Evolutionary conservation across 2,113 vertebrate species (phyloP).

Genomic region (Nothobranchius furzeri): DNA sequence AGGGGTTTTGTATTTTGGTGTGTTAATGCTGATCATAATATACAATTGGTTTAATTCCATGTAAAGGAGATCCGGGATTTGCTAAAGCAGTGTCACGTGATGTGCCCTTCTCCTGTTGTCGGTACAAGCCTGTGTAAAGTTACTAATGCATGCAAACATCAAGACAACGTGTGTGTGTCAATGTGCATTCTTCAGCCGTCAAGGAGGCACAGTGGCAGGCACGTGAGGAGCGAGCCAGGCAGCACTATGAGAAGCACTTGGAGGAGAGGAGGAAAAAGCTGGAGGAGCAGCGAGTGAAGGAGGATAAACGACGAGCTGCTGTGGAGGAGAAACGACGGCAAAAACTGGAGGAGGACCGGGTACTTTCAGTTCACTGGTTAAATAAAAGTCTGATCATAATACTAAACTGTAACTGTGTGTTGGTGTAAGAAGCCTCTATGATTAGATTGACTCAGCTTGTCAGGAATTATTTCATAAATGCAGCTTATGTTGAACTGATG

Average conservation of each 20-base stretch:
- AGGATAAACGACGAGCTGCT: constrained; percentile 85
- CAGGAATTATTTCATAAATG: no score
- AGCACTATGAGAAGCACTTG: constrained; percentile 90
- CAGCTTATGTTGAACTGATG: no score
- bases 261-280: constrained; percentile 88
- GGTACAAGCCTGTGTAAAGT: constrained; percentile 28
- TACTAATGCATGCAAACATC: background rate
- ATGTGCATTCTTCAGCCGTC: constrained; percentile 71
- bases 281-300: constrained; percentile 90
- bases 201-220: constrained; percentile 89
- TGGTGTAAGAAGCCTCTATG: no score
- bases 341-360: constrained; percentile 91
- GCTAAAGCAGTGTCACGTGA: constrained; percentile 63
- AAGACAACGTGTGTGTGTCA: constrained; percentile 18
- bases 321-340: constrained; percentile 94
- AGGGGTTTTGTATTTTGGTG: constrained; percentile 1
- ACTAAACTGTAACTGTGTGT: no score
- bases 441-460: no score
- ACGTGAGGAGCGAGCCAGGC: constrained; percentile 87
- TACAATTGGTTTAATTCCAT: constrained; percentile 7
- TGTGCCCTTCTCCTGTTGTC: constrained; percentile 41
- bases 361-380: constrained; percentile 36
- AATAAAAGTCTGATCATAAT: no score
- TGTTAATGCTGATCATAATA: constrained; percentile 16
- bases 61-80: constrained; percentile 41